Evolutionary conservation across 2,888 invertebrate genomes (phyloP), one percentile per base, ranked within the genome.

Genomic region (Ophonus ardosiacus): DNA sequence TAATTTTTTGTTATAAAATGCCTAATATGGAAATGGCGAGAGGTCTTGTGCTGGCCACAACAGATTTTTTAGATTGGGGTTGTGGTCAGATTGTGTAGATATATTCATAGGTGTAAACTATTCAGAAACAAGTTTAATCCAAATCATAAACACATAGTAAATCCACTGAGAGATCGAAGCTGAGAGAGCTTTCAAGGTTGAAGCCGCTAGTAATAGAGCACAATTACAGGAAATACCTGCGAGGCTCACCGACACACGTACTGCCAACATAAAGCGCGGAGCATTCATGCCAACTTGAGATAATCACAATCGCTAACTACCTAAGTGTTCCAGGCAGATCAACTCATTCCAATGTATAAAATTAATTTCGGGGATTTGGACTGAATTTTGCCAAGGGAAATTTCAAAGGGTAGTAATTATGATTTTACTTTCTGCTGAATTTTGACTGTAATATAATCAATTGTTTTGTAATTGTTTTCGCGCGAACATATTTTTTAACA

Each of bases 181-280:
- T 24, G 31, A 31, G 21, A 68, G 71, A 43, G 71, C 71, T 43
- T 43, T 74, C 71, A 21, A 13, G 40, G 18, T 71, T 40, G 40
- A 71, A 74, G 43, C 71, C 43, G 18, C 71, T 40, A 15, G 68
- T 40, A 68, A 38, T 68, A 40, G 38, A 74, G 71, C 71, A 74
- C 43, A 74, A 74, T 74, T 43, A 74, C 71, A 74, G 71, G 71
- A 74, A 74, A 74, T 74, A 74, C 71, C 71, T 74, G 71, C 43
- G 71, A 43, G 71, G 71, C 71, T 43, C 43, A 17, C 71, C 71
- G 71, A 74, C 71, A 74, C 71, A 74, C 71, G 71, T 74, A 74
- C 43, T 74, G 43, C 71, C 71, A 74, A 74, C 71, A 74, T 40
- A 43, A 74, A 74, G 43, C 43, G 17, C 10, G 43, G n/a, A 17